Percentiles rank a stretch among this genome's conserved stretches.
phyloP scores from a whole-genome alignment of 1,140 invertebrate species.

The Galendromus occidentalis region DNA sequence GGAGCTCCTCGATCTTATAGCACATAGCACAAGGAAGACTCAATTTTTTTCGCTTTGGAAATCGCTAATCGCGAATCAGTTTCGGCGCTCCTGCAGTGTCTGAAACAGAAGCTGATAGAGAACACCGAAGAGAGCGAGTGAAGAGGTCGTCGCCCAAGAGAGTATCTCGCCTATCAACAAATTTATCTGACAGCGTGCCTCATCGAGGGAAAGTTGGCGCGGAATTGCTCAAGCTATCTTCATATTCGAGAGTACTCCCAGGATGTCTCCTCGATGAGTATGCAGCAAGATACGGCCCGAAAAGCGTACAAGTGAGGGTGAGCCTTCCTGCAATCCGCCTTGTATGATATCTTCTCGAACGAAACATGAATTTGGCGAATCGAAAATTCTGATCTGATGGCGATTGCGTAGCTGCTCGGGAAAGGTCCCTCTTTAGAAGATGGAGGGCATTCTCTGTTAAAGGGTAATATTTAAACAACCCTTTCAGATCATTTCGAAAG shows the following conservation, averaged over 20 bases:
- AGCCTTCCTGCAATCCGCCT: no score
- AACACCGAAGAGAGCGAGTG: background rate
- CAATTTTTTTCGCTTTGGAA: background rate
- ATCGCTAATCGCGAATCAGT: background rate
- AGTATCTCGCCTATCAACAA: background rate
- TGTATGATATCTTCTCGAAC: no score
- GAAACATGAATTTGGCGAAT: no score
- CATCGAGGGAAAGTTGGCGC: background rate
- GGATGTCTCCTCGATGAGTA: background rate
- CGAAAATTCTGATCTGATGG: no score
- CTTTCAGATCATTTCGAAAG: background rate
- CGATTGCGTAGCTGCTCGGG: no score
- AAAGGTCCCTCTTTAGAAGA: no score
- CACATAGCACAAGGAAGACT: background rate
- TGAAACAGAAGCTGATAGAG: background rate
- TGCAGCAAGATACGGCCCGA: background rate
- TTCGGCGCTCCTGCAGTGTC: background rate
- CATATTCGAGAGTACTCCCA: background rate
- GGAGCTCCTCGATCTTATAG: no score
- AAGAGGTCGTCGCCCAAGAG: background rate
- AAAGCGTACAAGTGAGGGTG: no score
- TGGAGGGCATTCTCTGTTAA: no score
- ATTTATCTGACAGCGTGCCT: slow-evolving; percentile 5
- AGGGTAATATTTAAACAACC: no score
- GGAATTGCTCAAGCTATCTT: background rate